These are phyloP conservation scores for Limanda limanda DNA, from an alignment of 2,113 vertebrate species.

Conservation along the genomic window DNA sequence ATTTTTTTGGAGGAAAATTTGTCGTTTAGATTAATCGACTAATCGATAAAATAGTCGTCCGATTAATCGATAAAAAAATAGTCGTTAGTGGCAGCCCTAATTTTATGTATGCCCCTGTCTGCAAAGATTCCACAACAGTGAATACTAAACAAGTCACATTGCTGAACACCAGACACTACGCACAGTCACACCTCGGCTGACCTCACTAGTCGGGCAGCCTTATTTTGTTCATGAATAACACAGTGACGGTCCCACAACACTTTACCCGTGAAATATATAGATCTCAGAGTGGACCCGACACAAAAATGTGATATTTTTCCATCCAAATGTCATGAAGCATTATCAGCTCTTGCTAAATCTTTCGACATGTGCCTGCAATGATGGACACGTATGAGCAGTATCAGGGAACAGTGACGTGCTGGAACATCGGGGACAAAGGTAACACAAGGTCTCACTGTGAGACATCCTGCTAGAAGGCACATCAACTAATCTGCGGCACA, in stretches of 20 bases:
- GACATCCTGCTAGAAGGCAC: slow-evolving; percentile 28
- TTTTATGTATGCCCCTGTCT: not conserved
- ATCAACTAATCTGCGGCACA: slow-evolving; percentile 1
- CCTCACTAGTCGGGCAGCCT: not conserved
- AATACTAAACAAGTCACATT: slow-evolving; percentile 29
- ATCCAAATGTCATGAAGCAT: slow-evolving; percentile 37
- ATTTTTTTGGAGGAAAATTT: too few relatives aligned
- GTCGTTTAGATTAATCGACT: too few relatives aligned
- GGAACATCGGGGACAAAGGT: slow-evolving; percentile 24
- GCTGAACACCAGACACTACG: not conserved
- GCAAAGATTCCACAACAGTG: not conserved
- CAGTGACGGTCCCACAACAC: slow-evolving; percentile 26
- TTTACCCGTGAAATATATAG: slow-evolving; percentile 21
- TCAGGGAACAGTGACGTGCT: slow-evolving; percentile 11
- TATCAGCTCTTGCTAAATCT: slow-evolving; percentile 9
- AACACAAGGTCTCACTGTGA: slow-evolving; percentile 37
- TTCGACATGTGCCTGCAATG: slow-evolving; percentile 26
- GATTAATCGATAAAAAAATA: too few relatives aligned
- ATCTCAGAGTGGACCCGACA: slow-evolving; percentile 30
- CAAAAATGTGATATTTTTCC: slow-evolving; percentile 23
- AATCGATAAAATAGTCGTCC: too few relatives aligned
- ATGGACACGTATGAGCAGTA: slow-evolving; percentile 16
- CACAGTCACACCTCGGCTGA: slow-evolving; percentile 16
- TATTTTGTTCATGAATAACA: slow-evolving; percentile 29
- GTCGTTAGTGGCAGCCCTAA: too few relatives aligned